Evolutionary conservation across 1,140 invertebrate genomes (phyloP), one percentile per base, ranked within the genome.

Genomic region (Drosophila bocki): DNA sequence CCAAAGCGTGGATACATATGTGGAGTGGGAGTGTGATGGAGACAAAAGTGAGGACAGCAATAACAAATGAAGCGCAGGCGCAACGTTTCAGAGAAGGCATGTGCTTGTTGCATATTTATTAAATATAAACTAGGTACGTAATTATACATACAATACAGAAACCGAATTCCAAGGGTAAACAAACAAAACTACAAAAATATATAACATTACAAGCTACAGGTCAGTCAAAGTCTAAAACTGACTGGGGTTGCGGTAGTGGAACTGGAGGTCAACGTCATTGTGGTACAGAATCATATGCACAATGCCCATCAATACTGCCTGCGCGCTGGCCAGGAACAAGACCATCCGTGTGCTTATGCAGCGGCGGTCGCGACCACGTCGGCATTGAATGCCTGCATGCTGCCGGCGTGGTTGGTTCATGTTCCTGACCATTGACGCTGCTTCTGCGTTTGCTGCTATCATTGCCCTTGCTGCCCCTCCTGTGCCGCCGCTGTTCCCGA

Each of bases 201-300:
- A 32, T n/a, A 51, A 51, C 48, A 51, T 51, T 32, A 54, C 17
- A 39, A 39, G 5, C 33, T 56, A 56, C 7, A 11, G 33, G 12
- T 15, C 53, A 35, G 11, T 3, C 44, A 76, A 86, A 35, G 11
- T 5, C 44, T 79, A 86, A 44, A 86, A 86, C 44, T 82, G 51
- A 3, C n/a, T 35, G 17, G 83, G 83, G 2, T 57, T 71, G 26
- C 59, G 41, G 29, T 32, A 37, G 15, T 37, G 37, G 2, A 86
- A 8, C 19, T 44, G 26, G 26, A 86, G 35, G 19, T 54, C 32
- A 32, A 67, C 44, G 19, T 72, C 77, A 37, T 81, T 86, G 37
- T 22, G 41, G 17, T 29, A 45, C 12, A 81, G 15, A 41, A 75
- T 48, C 33, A 79, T 26, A 45, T 61, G 62, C 9, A 51, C 12